Base-by-base conservation (phyloP, 2,888 invertebrate species). In the Punctoribates punctum region DNA sequence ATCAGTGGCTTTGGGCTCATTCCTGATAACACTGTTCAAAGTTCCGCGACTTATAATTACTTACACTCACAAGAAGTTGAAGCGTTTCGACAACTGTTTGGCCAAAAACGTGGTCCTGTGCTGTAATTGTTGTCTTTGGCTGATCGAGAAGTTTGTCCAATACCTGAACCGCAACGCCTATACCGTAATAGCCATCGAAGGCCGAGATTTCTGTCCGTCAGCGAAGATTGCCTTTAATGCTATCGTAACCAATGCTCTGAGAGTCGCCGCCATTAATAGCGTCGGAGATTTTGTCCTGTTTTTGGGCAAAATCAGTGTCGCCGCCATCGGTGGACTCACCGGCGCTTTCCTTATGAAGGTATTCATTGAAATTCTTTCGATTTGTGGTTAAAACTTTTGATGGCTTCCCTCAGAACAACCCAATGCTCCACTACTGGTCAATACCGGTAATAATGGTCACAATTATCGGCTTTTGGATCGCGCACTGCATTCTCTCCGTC, bases 161-260 rank as follows among this genome's bases (percentile, higher is more conserved):
- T 96, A 94, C 83, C 84, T 91, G 80, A 93, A 91, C 81, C 89
- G 89, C 80, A 96, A 96, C 82, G 96, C 96, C 0, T 96, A 94
- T 83, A 94, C 96, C 29, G 93, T 96, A 92, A 94, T 94, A 83
- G 96, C 97, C 0, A 90, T 97, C 65, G 93, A 96, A 83, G 97
- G 97, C 1, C 91, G 90, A 82, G 91, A 90, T 83, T 97, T 98
- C 85, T 96, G 94, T 83, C 83, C 86, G 11, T 94, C 96, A 80
- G 96, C 97, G 2, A 89, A 89, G 82, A 91, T 94, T 83, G 93
- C 96, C 0, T 95, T 97, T 83, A 90, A 89, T 81, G 86, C 98
- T 78, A 87, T 98, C 15, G 89, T 94, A 89, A 88, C 94, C 78
- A 96, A 96, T 84, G 87, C 92, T 78, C 78, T 84, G 79, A 83